A percentile compares a stretch with the other conserved stretches of the same genome.
Conservation (phyloP, 2,888 invertebrate species). For the Bellardia bayeri region DNA sequence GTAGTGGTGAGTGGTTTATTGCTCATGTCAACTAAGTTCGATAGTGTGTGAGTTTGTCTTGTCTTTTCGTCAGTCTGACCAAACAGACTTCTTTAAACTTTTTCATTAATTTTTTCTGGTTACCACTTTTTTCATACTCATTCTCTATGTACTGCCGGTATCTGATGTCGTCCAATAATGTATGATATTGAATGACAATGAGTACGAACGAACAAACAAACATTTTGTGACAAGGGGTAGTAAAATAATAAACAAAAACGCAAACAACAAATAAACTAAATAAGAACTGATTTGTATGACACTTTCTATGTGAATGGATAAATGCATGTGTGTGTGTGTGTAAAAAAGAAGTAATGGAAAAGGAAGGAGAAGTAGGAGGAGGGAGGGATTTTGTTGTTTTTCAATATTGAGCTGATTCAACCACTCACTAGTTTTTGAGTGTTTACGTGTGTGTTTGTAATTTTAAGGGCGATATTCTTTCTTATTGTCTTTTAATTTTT, state of each 20-base stretch:
- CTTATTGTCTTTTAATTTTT: constrained; percentile 72
- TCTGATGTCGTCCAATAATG: constrained; percentile 81
- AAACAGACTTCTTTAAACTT: constrained; percentile 32
- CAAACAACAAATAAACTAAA: constrained; percentile 46
- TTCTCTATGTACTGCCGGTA: constrained; percentile 69
- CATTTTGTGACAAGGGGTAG: constrained; percentile 57
- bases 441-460: constrained; percentile 78
- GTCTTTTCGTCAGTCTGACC: constrained; percentile 37
- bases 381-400: constrained; percentile 69
- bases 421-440: constrained; percentile 69
- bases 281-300: constrained; percentile 66
- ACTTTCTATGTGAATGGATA: constrained; percentile 55
- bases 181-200: constrained; percentile 82
- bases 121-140: constrained; percentile 21
- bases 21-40: constrained; percentile 16
- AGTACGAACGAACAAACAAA: background rate
- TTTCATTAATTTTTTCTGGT: constrained; percentile 61
- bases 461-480: constrained; percentile 79
- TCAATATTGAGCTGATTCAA: constrained; percentile 62
- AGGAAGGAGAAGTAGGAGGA: background rate
- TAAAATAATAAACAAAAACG: constrained; percentile 48
- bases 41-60: constrained; percentile 5
- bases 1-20: constrained; percentile 47
- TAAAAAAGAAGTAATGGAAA: background rate
- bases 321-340: constrained; percentile 53